Evolutionary conservation across 2,888 invertebrate species (phyloP).

Genomic region (Sturmia bella): DNA sequence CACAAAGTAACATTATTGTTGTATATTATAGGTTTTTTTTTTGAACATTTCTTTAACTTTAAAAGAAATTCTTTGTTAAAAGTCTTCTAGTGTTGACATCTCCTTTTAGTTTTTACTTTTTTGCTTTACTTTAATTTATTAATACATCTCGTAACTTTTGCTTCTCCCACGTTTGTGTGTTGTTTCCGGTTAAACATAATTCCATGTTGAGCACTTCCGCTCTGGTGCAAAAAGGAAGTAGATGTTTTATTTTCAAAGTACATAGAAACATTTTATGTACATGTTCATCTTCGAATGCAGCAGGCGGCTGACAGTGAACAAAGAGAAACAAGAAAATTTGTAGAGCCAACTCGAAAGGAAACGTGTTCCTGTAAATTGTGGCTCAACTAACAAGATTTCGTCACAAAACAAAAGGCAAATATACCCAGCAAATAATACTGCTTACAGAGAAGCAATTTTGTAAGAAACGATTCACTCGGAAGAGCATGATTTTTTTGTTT

Average conservation of each 20-base stretch:
- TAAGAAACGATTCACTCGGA: too few species aligned
- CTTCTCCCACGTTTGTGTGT: conserved; percentile 52
- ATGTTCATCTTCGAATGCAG: neutral
- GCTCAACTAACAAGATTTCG: conserved; percentile 34
- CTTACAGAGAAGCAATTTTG: too few species aligned
- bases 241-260: conserved; percentile 22
- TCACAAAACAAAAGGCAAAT: neutral
- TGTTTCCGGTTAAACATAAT: conserved; percentile 65
- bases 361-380: conserved; percentile 6
- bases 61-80: conserved; percentile 1
- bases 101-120: conserved; percentile 1
- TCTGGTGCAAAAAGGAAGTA: conserved; percentile 38
- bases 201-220: conserved; percentile 60
- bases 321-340: neutral
- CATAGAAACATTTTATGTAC: conserved; percentile 22
- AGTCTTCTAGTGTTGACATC: conserved; percentile 6
- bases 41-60: neutral
- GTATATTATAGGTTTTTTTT: neutral
- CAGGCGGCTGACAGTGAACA: neutral
- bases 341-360: neutral
- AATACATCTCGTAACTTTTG: conserved; percentile 27
- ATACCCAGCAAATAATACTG: too few species aligned
- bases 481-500: too few species aligned
- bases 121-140: conserved; percentile 21
- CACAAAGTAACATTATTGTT: too few species aligned